Evolutionary conservation across 2,113 vertebrate species (phyloP).

Genomic region (Pteronura brasiliensis): DNA sequence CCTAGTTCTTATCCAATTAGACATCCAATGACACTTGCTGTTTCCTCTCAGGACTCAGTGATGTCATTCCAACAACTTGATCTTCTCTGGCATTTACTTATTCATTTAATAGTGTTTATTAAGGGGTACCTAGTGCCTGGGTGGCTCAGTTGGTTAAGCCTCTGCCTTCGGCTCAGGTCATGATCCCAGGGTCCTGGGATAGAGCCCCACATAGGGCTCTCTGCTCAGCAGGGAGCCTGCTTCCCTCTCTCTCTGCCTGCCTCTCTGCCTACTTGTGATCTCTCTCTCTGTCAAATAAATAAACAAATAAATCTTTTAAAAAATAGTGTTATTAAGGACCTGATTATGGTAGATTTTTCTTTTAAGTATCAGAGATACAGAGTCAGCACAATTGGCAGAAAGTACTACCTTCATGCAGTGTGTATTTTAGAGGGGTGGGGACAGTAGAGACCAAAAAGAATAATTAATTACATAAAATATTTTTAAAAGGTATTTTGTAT

Average conservation of each 20-base stretch:
- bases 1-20: neutral
- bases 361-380: neutral
- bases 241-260: too few species aligned
- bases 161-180: too few species aligned
- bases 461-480: too few species aligned
- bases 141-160: too few species aligned
- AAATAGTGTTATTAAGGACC: neutral
- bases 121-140: neutral
- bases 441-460: neutral
- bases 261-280: too few species aligned
- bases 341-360: neutral
- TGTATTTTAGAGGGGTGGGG: neutral
- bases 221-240: too few species aligned
- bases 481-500: neutral
- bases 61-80: neutral
- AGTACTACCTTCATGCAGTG: neutral
- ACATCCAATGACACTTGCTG: fast-evolving
- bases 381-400: neutral
- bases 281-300: too few species aligned
- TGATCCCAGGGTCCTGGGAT: too few species aligned
- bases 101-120: neutral
- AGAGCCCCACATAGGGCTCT: too few species aligned
- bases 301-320: too few species aligned
- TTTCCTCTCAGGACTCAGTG: neutral
- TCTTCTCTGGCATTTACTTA: neutral